Percentiles rank a stretch among this genome's conserved stretches.
Evolutionary conservation across 2,797 vertebrate genomes (phyloP).

Genomic region (Esox masquinongy): DNA sequence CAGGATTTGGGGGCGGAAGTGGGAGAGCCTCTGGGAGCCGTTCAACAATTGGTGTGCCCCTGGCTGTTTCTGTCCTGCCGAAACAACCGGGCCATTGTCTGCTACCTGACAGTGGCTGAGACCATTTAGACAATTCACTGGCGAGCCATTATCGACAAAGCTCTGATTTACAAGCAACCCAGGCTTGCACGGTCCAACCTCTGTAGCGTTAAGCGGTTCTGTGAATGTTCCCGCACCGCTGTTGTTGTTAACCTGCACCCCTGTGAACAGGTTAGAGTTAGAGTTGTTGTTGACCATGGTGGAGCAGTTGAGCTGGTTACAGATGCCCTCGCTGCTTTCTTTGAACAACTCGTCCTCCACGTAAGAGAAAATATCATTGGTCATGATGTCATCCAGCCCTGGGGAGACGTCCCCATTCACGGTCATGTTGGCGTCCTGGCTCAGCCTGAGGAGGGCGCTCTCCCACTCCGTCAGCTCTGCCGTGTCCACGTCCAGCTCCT

Average conservation of each 20-base stretch:
- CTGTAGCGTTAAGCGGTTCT: slow-evolving; percentile 4
- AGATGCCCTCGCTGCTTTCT: slow-evolving; percentile 38
- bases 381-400: slow-evolving; percentile 57
- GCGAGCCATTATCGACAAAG: slow-evolving; percentile 8
- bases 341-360: slow-evolving; percentile 67
- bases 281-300: neutral
- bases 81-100: neutral
- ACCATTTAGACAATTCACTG: slow-evolving; percentile 23
- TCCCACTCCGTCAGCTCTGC: slow-evolving; percentile 71
- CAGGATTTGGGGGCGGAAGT: slow-evolving; percentile 26
- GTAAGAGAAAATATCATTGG: slow-evolving; percentile 63
- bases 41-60: slow-evolving; percentile 20
- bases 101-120: neutral
- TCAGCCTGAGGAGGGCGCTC: slow-evolving; percentile 63
- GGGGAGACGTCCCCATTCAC: slow-evolving; percentile 21
- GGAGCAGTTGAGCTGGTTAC: slow-evolving; percentile 33
- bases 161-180: slow-evolving; percentile 27
- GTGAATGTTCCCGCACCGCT: slow-evolving; percentile 3
- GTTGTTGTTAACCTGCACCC: neutral
- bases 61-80: slow-evolving; percentile 9
- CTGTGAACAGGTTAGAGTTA: neutral
- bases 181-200: slow-evolving; percentile 17
- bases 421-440: slow-evolving; percentile 38
- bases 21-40: slow-evolving; percentile 53
- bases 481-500: slow-evolving; percentile 44